These are phyloP conservation scores for Thera obeliscata DNA, from an alignment of 2,888 invertebrate species.

Conservation along the genomic window DNA sequence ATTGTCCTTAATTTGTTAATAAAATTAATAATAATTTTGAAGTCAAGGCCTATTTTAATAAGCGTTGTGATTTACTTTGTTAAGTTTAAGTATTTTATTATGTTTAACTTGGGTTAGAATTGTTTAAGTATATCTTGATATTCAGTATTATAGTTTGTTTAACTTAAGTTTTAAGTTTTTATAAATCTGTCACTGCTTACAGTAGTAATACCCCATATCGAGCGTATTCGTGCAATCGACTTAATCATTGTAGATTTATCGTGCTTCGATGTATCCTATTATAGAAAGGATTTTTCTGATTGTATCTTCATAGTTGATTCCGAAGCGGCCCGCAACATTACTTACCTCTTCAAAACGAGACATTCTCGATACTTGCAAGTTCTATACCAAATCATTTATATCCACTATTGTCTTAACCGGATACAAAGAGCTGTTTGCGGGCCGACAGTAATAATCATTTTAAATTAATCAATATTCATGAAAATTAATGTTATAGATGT, in stretches of 20 bases:
- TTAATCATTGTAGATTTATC: conserved; percentile 18
- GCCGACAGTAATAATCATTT: conserved; percentile 11
- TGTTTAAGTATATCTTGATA: conserved; percentile 15
- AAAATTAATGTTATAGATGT: conserved; percentile 31
- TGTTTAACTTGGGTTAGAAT: conserved; percentile 7
- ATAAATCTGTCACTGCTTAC: conserved; percentile 35
- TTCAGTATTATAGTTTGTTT: conserved; percentile 31
- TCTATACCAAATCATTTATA: neutral
- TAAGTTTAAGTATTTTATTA: conserved; percentile 16
- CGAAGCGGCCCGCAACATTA: neutral
- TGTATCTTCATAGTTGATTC: neutral
- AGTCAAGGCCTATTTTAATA: conserved; percentile 29
- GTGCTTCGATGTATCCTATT: conserved; percentile 16
- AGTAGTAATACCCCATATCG: conserved; percentile 21
- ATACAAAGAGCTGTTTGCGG: neutral
- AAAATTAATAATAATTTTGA: conserved; percentile 13
- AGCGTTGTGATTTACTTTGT: conserved; percentile 26
- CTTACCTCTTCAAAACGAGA: too few relatives aligned
- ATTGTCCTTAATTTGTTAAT: conserved; percentile 16
- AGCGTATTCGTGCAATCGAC: conserved; percentile 20
- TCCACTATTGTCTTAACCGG: neutral
- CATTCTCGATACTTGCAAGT: too few relatives aligned
- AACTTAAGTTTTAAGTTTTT: conserved; percentile 9
- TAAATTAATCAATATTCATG: conserved; percentile 30
- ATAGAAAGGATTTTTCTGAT: conserved; percentile 6